Evolutionary conservation across 1,140 invertebrate genomes (phyloP), one percentile per base, ranked within the genome.

Genomic region (Eurosta solidaginis): DNA sequence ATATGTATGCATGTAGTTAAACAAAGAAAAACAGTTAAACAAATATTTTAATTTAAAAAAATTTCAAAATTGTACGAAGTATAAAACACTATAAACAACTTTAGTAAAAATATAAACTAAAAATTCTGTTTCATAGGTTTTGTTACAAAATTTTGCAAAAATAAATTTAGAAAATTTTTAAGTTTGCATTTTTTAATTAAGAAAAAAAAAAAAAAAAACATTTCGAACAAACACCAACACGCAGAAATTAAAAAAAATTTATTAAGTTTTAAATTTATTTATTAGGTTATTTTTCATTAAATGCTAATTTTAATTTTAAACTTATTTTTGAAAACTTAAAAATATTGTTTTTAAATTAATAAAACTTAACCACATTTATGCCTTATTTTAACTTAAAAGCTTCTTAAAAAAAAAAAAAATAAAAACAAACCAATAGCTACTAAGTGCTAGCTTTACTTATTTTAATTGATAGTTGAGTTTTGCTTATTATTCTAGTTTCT

Each of bases 1-100:
- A 29, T n/a, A 40, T 42, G 59, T 68, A 68, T n/a, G n/a, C n/a
- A n/a, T 68, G n/a, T 68, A 68, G 59, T 40, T 40, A 68, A 68
- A 40, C 59, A 14, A 68, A 12, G 40, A 36, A 68, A 22, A 5
- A 20, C n/a, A 9, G 22, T 10, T n/a, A 59, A 54, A 59, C 14
- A 63, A 63, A 63, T 17, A 3, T 17, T 36, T 33, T 27, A 68
- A 68, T 17, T 33, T 40, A 14, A 33, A 4, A 2, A 59, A 59
- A 12, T 59, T 33, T 33, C 22, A 17, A 17, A 59, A 47, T 17
- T 33, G 7, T n/a, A n/a, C n/a, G 4, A 59, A 27, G 7, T n/a
- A 5, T 3, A 59, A 36, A 59, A 12, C 33, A 47, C 45, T 12
- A 1, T 17, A 59, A 40, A 20, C 36, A 42, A 42, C 17, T 68